A percentile compares a stretch with the other conserved stretches of the same genome.
These are phyloP conservation scores for Tenodera sinensis DNA, from an alignment of 2,888 invertebrate genomes.

Conservation along the genomic window DNA sequence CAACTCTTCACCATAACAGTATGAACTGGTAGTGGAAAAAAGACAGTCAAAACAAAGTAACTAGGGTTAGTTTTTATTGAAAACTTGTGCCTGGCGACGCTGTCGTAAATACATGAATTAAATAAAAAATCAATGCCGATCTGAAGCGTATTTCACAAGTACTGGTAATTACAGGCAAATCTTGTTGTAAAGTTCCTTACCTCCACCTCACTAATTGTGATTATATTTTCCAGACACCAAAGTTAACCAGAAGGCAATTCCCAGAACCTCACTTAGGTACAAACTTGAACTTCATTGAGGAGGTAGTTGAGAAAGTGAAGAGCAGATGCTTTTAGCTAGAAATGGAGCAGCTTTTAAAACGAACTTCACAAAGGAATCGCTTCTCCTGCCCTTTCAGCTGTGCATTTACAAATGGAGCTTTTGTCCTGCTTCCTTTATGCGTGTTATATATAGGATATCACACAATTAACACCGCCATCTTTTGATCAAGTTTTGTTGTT, in stretches of 20 bases:
- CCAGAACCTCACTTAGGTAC: neutral
- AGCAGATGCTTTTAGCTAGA: neutral
- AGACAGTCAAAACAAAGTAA: no score
- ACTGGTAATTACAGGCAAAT: no score
- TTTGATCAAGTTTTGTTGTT: neutral
- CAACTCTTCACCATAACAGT: no score
- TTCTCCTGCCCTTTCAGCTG: neutral
- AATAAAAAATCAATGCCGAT: no score
- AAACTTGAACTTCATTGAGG: neutral
- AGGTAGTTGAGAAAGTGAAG: neutral
- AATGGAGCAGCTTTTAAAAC: neutral
- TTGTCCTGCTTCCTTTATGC: neutral
- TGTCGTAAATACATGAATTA: no score
- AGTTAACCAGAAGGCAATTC: neutral
- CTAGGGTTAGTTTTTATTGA: no score
- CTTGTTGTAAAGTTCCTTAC: no score
- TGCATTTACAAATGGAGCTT: neutral
- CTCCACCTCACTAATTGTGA: neutral
- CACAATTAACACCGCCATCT: neutral
- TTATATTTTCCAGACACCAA: neutral
- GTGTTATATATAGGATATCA: neutral
- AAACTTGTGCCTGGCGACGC: no score
- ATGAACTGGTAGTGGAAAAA: no score
- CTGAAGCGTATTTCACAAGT: no score
- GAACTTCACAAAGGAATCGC: neutral